Conservation (phyloP, 2,888 invertebrate genomes). For the Drosophila meridiana region DNA sequence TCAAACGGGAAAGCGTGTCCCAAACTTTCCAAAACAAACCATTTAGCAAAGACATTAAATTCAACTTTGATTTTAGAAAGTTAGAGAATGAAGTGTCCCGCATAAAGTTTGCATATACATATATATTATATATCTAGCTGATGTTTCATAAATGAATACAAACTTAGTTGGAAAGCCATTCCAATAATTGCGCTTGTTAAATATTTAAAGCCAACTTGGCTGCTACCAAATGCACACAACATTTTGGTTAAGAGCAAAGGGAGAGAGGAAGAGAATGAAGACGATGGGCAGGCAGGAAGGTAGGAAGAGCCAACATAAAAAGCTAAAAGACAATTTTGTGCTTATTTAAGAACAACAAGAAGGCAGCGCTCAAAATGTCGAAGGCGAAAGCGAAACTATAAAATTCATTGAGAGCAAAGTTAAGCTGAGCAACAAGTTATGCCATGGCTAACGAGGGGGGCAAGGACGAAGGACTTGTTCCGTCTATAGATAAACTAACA, state of each 20-base stretch:
- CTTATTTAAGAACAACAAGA: constrained; percentile 27
- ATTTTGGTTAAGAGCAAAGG: constrained; percentile 34
- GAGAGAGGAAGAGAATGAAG: neutral
- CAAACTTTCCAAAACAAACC: constrained; percentile 23
- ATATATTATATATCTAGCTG: constrained; percentile 12
- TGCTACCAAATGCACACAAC: constrained; percentile 57
- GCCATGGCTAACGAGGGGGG: constrained; percentile 8
- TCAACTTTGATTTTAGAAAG: constrained; percentile 17
- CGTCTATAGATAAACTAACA: neutral
- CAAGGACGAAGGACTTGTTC: neutral
- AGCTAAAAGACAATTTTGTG: constrained; percentile 32
- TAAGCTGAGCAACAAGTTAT: constrained; percentile 74
- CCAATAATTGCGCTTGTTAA: constrained; percentile 72
- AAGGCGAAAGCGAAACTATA: constrained; percentile 66
- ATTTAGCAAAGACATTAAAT: constrained; percentile 35
- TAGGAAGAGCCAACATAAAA: constrained; percentile 12
- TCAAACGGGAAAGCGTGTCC: neutral
- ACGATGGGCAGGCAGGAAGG: neutral
- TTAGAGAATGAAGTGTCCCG: constrained; percentile 3
- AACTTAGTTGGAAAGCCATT: constrained; percentile 54
- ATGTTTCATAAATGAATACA: constrained; percentile 64
- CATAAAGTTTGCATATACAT: constrained; percentile 24
- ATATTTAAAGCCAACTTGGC: constrained; percentile 60
- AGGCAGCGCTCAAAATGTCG: constrained; percentile 36
- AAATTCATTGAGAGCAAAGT: constrained; percentile 80